Base-by-base conservation (phyloP, 2,797 vertebrate species). In the Macroramphosus scolopax region DNA sequence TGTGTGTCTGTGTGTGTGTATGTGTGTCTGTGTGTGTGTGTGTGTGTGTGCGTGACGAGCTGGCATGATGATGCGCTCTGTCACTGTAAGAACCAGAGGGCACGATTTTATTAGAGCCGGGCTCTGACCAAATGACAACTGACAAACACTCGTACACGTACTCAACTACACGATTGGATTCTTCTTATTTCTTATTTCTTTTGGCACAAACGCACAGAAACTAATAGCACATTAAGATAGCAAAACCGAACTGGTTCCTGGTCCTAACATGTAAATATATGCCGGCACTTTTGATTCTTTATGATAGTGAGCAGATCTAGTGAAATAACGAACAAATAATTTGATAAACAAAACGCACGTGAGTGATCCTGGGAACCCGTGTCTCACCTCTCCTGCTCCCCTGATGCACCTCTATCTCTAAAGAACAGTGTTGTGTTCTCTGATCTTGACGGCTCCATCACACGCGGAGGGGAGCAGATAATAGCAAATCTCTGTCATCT, bases 71-170 rank as follows among this genome's bases (percentile, higher is more conserved):
- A 86, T 82, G 83, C 45, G 28, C 68, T 73, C 65, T 85, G 80
- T 85, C 77, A 80, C 78, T 18, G 70, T 53, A 64, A 52, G 62
- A 84, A 87, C 82, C 82, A 82, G 70, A 73, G 85, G 83, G 82
- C 73, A 82, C 28, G 40, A 43, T 61, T 75, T 79, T 80, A 76
- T 82, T 67, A 63, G 68, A 72, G 68, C 63, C 58, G 0, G 8
- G 39, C 45, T 68, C 31, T 68, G 76, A 76, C 59, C 76, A 80
- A 80, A 85, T 65, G 30, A 55, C 58, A 32, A 64, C 75, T 77
- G 82, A 84, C 81, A 81, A 62, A 63, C 44, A 62, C 37, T 54
- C 22, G 51, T 11, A 70, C 12, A 47, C 32, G 8, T 25, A 15
- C 18, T 24, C 15, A 64, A 13, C 57, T 10, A 37, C 22, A 56